A percentile compares a stretch with the other conserved stretches of the same genome.
Evolutionary conservation across 2,797 vertebrate species (phyloP).

Genomic region (Danio kyathit): DNA sequence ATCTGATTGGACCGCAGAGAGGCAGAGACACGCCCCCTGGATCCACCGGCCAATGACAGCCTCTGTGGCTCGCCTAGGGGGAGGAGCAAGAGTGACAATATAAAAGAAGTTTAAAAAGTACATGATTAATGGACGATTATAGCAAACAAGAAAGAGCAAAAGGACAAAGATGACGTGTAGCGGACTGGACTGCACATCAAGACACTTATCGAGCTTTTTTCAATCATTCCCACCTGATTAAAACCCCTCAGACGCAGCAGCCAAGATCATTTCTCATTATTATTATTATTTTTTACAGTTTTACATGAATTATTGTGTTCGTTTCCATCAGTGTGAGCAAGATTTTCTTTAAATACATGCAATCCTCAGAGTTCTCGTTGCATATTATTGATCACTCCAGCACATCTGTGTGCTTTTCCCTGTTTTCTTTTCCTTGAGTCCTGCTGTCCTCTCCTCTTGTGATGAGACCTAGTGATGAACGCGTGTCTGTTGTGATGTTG

Average conservation of each 20-base stretch:
- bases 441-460: neutral
- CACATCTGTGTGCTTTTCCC: neutral
- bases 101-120: conserved; percentile 56
- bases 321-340: neutral
- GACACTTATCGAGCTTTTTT: conserved; percentile 32
- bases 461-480: conserved; percentile 14
- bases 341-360: conserved; percentile 11
- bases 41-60: conserved; percentile 53
- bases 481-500: neutral
- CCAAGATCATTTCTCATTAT: conserved; percentile 2
- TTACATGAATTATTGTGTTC: neutral
- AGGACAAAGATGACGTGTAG: conserved; percentile 13
- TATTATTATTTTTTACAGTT: too few relatives aligned
- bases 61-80: conserved; percentile 11
- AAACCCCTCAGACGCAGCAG: neutral
- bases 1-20: conserved; percentile 38
- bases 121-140: conserved; percentile 39
- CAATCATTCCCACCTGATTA: conserved; percentile 28
- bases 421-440: conserved; percentile 2
- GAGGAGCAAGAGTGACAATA: conserved; percentile 13
- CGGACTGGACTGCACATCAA: conserved; percentile 33
- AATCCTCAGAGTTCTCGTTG: neutral
- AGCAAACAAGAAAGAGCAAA: neutral
- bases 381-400: neutral
- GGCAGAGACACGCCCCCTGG: conserved; percentile 42